Evolutionary conservation across 2,888 invertebrate genomes (phyloP), one percentile per base, ranked within the genome.

Genomic region (Nebria salina): DNA sequence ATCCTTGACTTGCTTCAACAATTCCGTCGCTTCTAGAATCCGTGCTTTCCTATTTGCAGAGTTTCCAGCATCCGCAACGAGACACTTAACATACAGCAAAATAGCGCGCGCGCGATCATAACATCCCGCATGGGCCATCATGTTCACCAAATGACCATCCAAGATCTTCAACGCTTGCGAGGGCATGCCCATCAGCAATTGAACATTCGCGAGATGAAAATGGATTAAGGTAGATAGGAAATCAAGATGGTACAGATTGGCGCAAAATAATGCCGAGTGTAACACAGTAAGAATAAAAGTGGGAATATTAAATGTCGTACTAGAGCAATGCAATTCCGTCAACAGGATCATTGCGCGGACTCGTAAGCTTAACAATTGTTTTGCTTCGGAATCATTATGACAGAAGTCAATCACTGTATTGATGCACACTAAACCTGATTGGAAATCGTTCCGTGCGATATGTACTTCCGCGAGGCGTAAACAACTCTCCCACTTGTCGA

Each of bases 71-170:
- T 93, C 92, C 0, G 95, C 95, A 68, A 96, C 91, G 41, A 94
- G 89, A 87, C 96, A 96, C 86, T 95, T 95, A 0, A 94, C 94
- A 85, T 95, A 95, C 13, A 96, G 89, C 82, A 96, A 91, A 86
- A 94, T 90, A 0, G 93, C 94, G 89, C 95, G 92, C 1, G 94
- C 96, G 86, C 94, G 92, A 87, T 97, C 97, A 85, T 94, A 95
- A 26, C 93, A 90, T 15, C 95, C 94, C 1, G 97, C 97, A 86
- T 97, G 95, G 0, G 95, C 93, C 87, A 96, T 91, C 74, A 96
- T 91, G 43, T 91, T 91, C 7, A 94, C 92, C 85, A 96, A 91
- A 79, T 94, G 92, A 87, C 93, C 91, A 83, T 94, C 93, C 0
- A 95, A 91, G 11, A 95, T 90, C 83, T 91, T 90, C 80, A 95